These are phyloP conservation scores for Vanacampus margaritifer DNA, from an alignment of 2,113 vertebrate genomes.

Conservation along the genomic window DNA sequence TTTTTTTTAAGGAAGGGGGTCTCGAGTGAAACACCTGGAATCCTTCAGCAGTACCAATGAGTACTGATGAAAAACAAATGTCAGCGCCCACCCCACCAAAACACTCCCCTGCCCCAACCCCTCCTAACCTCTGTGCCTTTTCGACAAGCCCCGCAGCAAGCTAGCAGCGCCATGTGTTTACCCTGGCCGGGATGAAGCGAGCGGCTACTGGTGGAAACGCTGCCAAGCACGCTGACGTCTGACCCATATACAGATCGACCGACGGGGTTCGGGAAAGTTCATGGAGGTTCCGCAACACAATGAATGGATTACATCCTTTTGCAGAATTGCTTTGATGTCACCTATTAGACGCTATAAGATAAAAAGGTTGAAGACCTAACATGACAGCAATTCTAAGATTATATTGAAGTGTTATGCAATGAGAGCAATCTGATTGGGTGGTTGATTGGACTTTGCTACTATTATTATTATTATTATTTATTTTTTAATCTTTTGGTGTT, in stretches of 20 bases:
- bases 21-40: constrained; percentile 69
- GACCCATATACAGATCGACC: constrained; percentile 47
- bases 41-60: constrained; percentile 58
- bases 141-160: constrained; percentile 36
- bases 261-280: constrained; percentile 44
- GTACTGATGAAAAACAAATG: constrained; percentile 72
- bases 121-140: neutral
- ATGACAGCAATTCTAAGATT: neutral
- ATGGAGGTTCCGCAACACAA: neutral
- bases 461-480: no score
- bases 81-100: constrained; percentile 29
- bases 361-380: neutral
- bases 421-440: neutral
- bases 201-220: constrained; percentile 58
- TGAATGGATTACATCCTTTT: neutral
- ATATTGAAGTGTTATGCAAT: neutral
- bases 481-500: no score
- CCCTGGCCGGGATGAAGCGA: constrained; percentile 44
- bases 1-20: constrained; percentile 44
- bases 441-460: no score
- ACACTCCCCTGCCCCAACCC: neutral
- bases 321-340: neutral
- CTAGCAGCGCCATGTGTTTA: constrained; percentile 54
- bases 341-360: neutral
- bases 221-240: constrained; percentile 46